Conservation (phyloP, 2,888 invertebrate genomes). For the Campoplex capitator region DNA sequence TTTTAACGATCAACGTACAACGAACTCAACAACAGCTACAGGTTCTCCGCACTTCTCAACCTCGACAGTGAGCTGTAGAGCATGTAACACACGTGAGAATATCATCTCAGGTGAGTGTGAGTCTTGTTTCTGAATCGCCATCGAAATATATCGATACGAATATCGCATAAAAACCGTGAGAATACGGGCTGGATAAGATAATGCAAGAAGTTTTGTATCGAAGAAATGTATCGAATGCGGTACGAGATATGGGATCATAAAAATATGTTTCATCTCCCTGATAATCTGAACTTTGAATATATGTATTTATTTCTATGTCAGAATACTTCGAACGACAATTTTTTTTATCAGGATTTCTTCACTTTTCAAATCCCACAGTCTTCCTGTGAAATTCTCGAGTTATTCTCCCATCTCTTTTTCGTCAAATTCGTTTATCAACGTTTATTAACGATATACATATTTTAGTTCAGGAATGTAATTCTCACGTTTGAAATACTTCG, state of each 20-base stretch:
- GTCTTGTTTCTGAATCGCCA: slow-evolving; percentile 42
- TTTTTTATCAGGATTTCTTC: not conserved
- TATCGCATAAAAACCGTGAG: slow-evolving; percentile 22
- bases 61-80: slow-evolving; percentile 23
- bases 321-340: not conserved
- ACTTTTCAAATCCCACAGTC: not conserved
- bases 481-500: slow-evolving; percentile 33
- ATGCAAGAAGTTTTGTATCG: slow-evolving; percentile 2
- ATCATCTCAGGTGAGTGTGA: not conserved
- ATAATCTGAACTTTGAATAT: not conserved
- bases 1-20: slow-evolving; percentile 48
- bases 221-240: slow-evolving; percentile 12
- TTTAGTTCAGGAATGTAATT: slow-evolving; percentile 45
- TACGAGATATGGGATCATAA: not conserved
- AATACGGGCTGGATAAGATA: slow-evolving; percentile 32
- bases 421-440: slow-evolving; percentile 38
- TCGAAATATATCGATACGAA: slow-evolving; percentile 35
- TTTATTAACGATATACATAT: slow-evolving; percentile 31
- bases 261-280: not conserved
- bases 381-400: not conserved
- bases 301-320: not conserved
- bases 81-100: not conserved
- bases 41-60: slow-evolving; percentile 5
- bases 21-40: not conserved
- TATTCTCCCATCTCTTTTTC: too few species aligned